These are phyloP conservation scores for Podarcis raffonei DNA, from an alignment of 2,113 vertebrate species.

Conservation along the genomic window DNA sequence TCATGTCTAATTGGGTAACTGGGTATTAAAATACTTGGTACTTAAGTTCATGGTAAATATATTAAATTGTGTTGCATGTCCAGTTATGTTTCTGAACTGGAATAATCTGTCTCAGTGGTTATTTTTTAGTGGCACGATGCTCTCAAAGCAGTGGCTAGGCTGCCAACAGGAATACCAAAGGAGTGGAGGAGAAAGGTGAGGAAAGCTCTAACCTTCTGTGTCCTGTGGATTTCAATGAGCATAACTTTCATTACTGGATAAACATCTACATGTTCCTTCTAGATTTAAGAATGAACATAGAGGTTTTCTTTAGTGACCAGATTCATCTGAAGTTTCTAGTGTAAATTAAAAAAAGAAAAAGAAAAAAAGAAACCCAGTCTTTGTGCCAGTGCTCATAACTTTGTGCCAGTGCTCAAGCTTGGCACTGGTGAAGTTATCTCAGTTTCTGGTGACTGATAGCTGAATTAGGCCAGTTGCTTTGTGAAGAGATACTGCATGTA, in stretches of 20 bases:
- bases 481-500: constrained; percentile 15
- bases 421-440: background rate
- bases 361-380: too few species aligned
- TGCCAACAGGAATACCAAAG: constrained; percentile 94
- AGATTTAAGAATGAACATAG: background rate
- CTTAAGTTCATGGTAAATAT: background rate
- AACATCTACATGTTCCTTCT: background rate
- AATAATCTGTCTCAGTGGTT: constrained; percentile 41
- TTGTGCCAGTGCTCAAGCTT: background rate
- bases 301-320: background rate
- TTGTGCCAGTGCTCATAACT: rapidly evolving
- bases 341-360: background rate
- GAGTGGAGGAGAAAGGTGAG: constrained; percentile 95
- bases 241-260: background rate
- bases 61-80: constrained; percentile 2
- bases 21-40: constrained; percentile 14
- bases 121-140: constrained; percentile 93
- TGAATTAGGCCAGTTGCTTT: background rate
- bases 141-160: constrained; percentile 93
- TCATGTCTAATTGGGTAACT: background rate
- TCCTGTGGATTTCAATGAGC: background rate
- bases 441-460: background rate
- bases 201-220: background rate
- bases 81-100: constrained; percentile 9
- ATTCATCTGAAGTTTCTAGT: background rate